Percentiles rank a stretch among this genome's conserved stretches.
Conservation (phyloP, 2,888 invertebrate species). For the Schrankia costaestrigalis region DNA sequence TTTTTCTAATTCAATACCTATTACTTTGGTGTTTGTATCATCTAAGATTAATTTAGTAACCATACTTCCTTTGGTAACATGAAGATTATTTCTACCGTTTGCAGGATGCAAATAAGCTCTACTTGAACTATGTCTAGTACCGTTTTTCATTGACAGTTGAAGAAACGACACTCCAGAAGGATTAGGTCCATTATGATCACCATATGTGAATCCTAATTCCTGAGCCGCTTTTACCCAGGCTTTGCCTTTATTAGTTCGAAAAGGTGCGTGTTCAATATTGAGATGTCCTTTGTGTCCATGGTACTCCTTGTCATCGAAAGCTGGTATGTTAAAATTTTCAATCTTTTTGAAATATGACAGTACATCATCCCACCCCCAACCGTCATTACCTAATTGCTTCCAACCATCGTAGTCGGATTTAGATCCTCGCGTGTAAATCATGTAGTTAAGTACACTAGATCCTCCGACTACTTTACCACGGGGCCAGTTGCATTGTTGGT, state of each 20-base stretch:
- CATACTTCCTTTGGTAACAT: slow-evolving; percentile 80
- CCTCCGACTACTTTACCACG: slow-evolving; percentile 92
- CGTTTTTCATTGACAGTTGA: slow-evolving; percentile 83
- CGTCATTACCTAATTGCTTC: slow-evolving; percentile 85
- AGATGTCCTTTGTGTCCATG: slow-evolving; percentile 81
- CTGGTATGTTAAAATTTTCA: slow-evolving; percentile 84
- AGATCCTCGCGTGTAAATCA: slow-evolving; percentile 89
- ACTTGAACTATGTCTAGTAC: slow-evolving; percentile 84
- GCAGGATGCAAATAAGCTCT: slow-evolving; percentile 84
- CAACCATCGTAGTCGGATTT: slow-evolving; percentile 88
- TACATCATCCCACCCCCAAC: slow-evolving; percentile 87
- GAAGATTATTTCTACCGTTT: slow-evolving; percentile 81
- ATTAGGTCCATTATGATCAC: slow-evolving; percentile 82
- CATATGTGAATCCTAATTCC: slow-evolving; percentile 80
- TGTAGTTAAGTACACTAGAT: slow-evolving; percentile 88
- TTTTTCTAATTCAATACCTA: slow-evolving; percentile 82
- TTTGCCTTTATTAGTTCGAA: slow-evolving; percentile 69
- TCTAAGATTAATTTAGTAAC: slow-evolving; percentile 82
- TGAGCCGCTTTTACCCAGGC: slow-evolving; percentile 83
- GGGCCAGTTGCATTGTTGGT: slow-evolving; percentile 88
- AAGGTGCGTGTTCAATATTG: slow-evolving; percentile 77
- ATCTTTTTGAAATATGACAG: slow-evolving; percentile 89
- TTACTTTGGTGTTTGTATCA: slow-evolving; percentile 74
- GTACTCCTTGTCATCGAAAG: slow-evolving; percentile 69
- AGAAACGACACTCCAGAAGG: slow-evolving; percentile 82